A percentile compares a stretch with the other conserved stretches of the same genome.
phyloP scores from a whole-genome alignment of 2,113 vertebrate species.

The Motacilla alba region DNA sequence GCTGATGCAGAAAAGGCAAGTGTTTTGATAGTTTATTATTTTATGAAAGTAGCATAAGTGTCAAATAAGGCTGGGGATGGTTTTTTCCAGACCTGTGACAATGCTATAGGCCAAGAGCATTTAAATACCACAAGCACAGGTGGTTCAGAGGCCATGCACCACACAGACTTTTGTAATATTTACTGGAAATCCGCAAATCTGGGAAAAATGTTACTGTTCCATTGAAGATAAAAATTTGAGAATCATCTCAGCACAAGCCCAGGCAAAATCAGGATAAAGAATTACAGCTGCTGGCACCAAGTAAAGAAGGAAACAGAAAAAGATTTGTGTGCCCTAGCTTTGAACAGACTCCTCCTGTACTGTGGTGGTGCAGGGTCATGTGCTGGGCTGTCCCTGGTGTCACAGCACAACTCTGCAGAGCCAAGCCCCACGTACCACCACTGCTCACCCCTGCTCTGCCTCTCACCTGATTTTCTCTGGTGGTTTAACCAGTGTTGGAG shows the following conservation, averaged over 20 bases:
- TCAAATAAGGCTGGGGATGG: background rate
- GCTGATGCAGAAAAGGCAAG: background rate
- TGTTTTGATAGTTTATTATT: accelerated
- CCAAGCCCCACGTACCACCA: accelerated
- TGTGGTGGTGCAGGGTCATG: accelerated
- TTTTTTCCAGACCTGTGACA: background rate
- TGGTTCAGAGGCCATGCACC: background rate
- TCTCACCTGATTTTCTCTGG: background rate
- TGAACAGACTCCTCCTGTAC: background rate
- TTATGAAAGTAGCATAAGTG: background rate
- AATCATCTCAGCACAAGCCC: background rate
- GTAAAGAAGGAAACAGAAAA: background rate
- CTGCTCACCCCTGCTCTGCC: background rate
- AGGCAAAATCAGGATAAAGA: background rate
- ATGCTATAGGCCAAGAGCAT: background rate
- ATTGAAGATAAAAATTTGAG: background rate
- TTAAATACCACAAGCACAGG: background rate
- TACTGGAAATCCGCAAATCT: background rate
- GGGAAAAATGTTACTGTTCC: background rate
- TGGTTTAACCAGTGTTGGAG: background rate
- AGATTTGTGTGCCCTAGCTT: background rate
- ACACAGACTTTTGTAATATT: background rate
- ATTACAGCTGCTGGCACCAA: background rate
- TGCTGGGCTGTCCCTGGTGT: background rate
- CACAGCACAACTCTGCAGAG: background rate